Conservation (phyloP, 1,140 invertebrate genomes). For the Microplitis demolitor region DNA sequence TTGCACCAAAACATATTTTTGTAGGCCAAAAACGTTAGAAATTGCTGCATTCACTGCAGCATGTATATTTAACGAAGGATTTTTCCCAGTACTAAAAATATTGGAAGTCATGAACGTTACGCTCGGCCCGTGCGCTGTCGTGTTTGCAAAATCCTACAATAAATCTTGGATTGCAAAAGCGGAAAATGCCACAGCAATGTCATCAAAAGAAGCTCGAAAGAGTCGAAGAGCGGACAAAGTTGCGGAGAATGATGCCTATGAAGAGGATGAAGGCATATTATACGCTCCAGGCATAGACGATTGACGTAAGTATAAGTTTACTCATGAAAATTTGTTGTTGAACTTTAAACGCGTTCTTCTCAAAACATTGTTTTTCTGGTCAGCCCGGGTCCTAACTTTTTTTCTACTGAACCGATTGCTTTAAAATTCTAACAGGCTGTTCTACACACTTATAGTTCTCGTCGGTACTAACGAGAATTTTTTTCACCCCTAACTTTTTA, state of each 20-base stretch:
- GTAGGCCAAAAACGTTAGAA: too few species aligned
- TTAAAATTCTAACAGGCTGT: constrained; percentile 11
- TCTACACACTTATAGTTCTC: constrained; percentile 14
- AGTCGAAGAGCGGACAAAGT: constrained; percentile 7
- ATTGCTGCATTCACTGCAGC: too few species aligned
- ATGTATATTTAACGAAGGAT: too few species aligned
- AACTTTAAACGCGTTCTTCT: constrained; percentile 27
- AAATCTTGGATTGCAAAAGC: constrained; percentile 6
- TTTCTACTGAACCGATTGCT: neutral
- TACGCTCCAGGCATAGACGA: too few species aligned
- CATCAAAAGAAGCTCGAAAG: constrained; percentile 14
- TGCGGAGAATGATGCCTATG: neutral
- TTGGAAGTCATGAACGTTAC: too few species aligned
- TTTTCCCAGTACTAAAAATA: too few species aligned
- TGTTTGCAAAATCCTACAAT: too few species aligned
- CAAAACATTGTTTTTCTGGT: constrained; percentile 18
- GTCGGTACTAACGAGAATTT: constrained; percentile 14
- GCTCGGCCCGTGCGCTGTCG: too few species aligned
- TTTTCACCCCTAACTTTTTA: constrained; percentile 12
- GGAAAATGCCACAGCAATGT: neutral
- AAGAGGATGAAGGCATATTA: too few species aligned
- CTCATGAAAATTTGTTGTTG: constrained; percentile 12
- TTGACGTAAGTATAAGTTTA: constrained; percentile 23
- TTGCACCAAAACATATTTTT: constrained; percentile 26
- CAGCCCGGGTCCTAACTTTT: neutral